Base-by-base conservation (phyloP, 1,140 invertebrate genomes). In the Drosophila dunni region DNA sequence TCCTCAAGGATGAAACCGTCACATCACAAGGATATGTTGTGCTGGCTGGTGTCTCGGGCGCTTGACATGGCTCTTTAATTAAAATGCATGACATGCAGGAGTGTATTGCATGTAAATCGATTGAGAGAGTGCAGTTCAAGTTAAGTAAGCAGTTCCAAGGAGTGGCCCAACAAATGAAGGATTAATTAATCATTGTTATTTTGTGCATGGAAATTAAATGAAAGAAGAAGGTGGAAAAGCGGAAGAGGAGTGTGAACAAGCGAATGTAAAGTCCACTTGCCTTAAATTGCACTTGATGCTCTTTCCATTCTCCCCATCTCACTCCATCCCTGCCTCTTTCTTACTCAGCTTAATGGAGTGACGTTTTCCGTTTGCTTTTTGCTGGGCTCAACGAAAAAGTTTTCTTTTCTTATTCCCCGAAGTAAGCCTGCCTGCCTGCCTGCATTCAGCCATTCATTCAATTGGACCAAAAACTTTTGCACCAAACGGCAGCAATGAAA, bases 131-230 rank as follows among this genome's bases (percentile, higher is more conserved):
- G 68, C 73, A 79, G 68, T 78, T 84, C 73, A 77, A 83, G 75
- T 68, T 68, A 51, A 64, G 67, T 56, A 71, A 56, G 24, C 10
- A 40, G 20, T n/a, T n/a, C 7, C 29, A 40, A 40, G 61, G 20
- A 44, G 38, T 44, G 33, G 33, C 34, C 36, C 13, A 11, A 34
- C 56, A 40, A 60, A 45, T 45, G 72, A 78, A 56, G 51, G 44
- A 82, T 86, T 82, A 79, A 77, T 79, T 79, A 82, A 79, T 74
- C 58, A 76, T 67, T 66, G 67, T 76, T 81, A 75, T 85, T 72
- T 74, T 72, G 64, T 66, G 68, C 38, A 72, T 20, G 11, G n/a
- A 48, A 53, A 34, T 15, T 15, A 29, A 17, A 8, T 45, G 50
- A 24, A 61, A 48, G 24, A 13, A 6, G 10, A 1, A 29, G n/a